A percentile compares a stretch with the other conserved stretches of the same genome.
Conservation (phyloP, 2,113 vertebrate species). For the Upupa epops region DNA sequence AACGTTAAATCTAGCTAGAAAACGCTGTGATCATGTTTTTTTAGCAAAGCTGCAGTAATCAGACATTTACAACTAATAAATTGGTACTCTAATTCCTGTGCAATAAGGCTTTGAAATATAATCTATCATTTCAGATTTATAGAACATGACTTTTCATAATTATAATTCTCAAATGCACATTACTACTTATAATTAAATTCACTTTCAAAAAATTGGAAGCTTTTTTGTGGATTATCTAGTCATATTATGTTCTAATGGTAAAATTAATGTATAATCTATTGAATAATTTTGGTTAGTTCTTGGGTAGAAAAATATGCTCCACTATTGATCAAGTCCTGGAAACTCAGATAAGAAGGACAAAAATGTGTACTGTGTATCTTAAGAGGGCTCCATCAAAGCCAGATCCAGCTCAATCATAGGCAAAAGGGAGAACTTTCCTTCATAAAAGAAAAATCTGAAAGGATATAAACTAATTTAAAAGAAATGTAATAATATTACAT, state of each 20-base stretch:
- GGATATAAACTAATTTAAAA: constrained; percentile 46
- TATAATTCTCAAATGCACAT: constrained; percentile 75
- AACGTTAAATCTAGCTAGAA: constrained; percentile 72
- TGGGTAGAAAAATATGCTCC: constrained; percentile 46
- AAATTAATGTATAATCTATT: constrained; percentile 77
- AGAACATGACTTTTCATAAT: constrained; percentile 79
- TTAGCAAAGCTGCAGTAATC: constrained; percentile 79
- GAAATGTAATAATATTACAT: constrained; percentile 51
- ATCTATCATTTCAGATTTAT: constrained; percentile 79
- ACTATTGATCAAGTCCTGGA: constrained; percentile 63
- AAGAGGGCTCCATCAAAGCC: constrained; percentile 48
- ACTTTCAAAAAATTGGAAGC: constrained; percentile 75
- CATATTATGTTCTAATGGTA: constrained; percentile 63
- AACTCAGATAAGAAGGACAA: constrained; percentile 65
- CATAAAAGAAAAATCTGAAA: constrained; percentile 41
- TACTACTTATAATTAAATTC: constrained; percentile 81
- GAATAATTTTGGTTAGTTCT: constrained; percentile 71
- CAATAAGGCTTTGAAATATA: constrained; percentile 82
- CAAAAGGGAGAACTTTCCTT: constrained; percentile 25
- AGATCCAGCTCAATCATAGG: constrained; percentile 37
- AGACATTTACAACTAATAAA: constrained; percentile 83
- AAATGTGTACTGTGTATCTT: constrained; percentile 43
- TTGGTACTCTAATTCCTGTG: constrained; percentile 75
- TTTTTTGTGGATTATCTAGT: constrained; percentile 76
- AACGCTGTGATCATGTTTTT: constrained; percentile 67